phyloP scores from a whole-genome alignment of 2,797 vertebrate species.

The Lerista edwardsae region DNA sequence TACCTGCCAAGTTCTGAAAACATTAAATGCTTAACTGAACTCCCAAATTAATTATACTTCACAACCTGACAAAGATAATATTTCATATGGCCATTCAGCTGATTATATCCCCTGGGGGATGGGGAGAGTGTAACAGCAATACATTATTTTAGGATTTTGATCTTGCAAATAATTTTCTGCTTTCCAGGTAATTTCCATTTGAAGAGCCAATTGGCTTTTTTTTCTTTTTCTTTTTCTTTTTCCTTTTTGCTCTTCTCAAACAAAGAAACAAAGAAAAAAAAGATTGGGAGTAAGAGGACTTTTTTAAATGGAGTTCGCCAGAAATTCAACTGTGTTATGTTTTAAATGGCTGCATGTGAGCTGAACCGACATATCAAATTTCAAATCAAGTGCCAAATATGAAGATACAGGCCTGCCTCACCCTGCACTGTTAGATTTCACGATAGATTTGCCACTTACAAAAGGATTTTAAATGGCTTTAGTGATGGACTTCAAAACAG shows the following conservation, averaged over 20 bases:
- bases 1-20: neutral
- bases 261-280: too few relatives aligned
- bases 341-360: conserved; percentile 60
- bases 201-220: conserved; percentile 51
- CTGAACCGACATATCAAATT: conserved; percentile 43
- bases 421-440: conserved; percentile 40
- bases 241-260: conserved; percentile 39
- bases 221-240: conserved; percentile 46
- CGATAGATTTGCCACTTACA: conserved; percentile 47
- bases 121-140: neutral
- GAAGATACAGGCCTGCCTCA: conserved; percentile 45
- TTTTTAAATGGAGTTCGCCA: conserved; percentile 37
- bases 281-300: conserved; percentile 33
- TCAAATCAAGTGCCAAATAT: conserved; percentile 56
- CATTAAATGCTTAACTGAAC: conserved; percentile 17
- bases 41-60: neutral
- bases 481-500: conserved; percentile 42
- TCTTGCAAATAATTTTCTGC: conserved; percentile 45
- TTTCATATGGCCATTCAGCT: neutral
- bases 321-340: conserved; percentile 35
- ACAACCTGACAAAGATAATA: conserved; percentile 1
- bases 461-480: conserved; percentile 33
- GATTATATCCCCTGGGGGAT: neutral
- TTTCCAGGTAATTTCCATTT: conserved; percentile 50
- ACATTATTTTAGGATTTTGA: neutral